phyloP scores from a whole-genome alignment of 2,888 invertebrate species.

The Mylabris sibirica region DNA sequence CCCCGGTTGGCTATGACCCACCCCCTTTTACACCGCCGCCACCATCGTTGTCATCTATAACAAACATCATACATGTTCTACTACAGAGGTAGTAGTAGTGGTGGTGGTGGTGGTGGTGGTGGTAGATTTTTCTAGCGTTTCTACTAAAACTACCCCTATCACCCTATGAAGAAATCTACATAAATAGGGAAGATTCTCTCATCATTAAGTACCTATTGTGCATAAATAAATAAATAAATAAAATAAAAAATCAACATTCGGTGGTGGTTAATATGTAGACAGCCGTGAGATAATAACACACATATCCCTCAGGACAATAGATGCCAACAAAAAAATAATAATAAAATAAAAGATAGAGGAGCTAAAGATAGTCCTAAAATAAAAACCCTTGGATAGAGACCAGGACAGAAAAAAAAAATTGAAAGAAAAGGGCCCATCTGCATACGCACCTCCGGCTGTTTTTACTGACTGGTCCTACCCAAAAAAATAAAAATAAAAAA shows the following conservation, averaged over 20 bases:
- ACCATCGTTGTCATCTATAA: no score
- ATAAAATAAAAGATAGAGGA: constrained; percentile 11
- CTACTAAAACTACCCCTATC: not conserved
- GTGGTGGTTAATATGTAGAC: not conserved
- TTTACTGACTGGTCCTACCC: not conserved
- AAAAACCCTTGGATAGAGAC: constrained; percentile 19
- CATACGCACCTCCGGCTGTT: constrained; percentile 31
- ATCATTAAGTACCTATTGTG: constrained; percentile 18
- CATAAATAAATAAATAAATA: constrained; percentile 28
- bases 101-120: no score
- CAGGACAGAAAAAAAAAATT: constrained; percentile 29
- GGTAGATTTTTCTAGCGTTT: not conserved
- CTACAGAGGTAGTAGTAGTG: no score
- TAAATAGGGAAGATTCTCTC: not conserved
- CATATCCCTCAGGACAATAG: constrained; percentile 11
- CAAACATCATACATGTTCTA: constrained; percentile 1
- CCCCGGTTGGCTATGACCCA: not conserved
- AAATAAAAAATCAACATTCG: constrained; percentile 1
- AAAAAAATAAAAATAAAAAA: no score
- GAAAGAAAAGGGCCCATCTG: constrained; percentile 26
- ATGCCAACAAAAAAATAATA: not conserved
- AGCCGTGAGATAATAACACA: constrained; percentile 31
- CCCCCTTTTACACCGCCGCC: constrained; percentile 11
- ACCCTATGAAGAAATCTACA: not conserved
- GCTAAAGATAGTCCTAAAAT: constrained; percentile 23